A percentile compares a stretch with the other conserved stretches of the same genome.
phyloP scores from a whole-genome alignment of 2,888 invertebrate genomes.

The Apomyelois bistriatella region DNA sequence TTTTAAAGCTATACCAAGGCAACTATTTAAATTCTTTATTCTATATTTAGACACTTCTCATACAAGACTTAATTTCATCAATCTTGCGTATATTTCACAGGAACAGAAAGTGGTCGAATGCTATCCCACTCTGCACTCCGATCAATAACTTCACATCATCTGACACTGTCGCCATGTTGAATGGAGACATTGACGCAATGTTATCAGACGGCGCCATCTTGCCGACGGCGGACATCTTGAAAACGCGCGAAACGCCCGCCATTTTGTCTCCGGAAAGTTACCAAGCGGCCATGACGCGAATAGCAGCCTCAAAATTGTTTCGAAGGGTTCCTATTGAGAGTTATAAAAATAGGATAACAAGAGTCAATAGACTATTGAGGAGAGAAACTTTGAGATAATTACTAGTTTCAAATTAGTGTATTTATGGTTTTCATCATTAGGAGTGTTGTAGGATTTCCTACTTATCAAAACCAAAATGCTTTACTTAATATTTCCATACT shows the following conservation, averaged over 20 bases:
- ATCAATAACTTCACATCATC: constrained; percentile 60
- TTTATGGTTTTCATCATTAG: constrained; percentile 7
- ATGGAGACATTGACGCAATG: constrained; percentile 71
- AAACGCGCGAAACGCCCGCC: constrained; percentile 67
- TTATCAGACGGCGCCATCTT: constrained; percentile 54
- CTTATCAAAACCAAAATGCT: not conserved
- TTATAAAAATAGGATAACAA: constrained; percentile 63
- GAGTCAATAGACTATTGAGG: constrained; percentile 61
- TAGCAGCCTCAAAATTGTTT: constrained; percentile 54
- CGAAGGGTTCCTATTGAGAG: constrained; percentile 59
- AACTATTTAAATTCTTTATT: too few relatives aligned
- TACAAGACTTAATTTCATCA: too few relatives aligned
- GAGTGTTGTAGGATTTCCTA: not conserved
- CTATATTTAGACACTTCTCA: too few relatives aligned
- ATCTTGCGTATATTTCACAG: constrained; percentile 45
- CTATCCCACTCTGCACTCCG: constrained; percentile 87
- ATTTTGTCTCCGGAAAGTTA: constrained; percentile 65
- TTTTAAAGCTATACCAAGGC: too few relatives aligned
- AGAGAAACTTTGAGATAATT: constrained; percentile 70
- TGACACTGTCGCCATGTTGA: constrained; percentile 63
- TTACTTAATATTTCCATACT: too few relatives aligned
- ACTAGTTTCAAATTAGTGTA: constrained; percentile 15
- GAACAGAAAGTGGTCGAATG: constrained; percentile 92
- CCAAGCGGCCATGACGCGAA: constrained; percentile 64
- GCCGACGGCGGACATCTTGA: constrained; percentile 54